Evolutionary conservation across 2,797 vertebrate genomes (phyloP).

Genomic region (Clarias platycephalus): DNA sequence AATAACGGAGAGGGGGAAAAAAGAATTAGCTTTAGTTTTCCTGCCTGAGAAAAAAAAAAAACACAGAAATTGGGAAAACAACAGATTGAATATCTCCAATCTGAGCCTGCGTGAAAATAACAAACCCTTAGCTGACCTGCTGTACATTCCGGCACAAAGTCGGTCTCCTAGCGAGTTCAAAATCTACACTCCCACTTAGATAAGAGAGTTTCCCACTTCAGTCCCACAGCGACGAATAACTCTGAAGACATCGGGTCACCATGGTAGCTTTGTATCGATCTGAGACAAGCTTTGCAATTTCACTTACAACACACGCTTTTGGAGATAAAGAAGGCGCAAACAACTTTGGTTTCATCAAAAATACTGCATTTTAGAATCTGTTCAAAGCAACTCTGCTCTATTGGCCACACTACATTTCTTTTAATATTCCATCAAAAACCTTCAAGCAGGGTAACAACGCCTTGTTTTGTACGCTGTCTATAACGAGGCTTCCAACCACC

Average conservation of each 20-base stretch:
- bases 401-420: not conserved
- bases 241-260: not conserved
- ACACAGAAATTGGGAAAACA: not conserved
- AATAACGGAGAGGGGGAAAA: too few relatives aligned
- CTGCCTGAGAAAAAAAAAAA: not conserved
- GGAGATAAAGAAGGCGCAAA: not conserved
- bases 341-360: not conserved
- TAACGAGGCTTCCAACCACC: not conserved
- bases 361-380: not conserved
- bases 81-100: not conserved
- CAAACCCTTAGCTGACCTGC: not conserved
- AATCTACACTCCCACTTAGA: not conserved
- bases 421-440: not conserved
- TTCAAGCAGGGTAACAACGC: not conserved
- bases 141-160: not conserved
- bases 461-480: not conserved
- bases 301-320: not conserved
- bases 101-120: not conserved
- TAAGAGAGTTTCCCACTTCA: not conserved
- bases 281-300: not conserved
- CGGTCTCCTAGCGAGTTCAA: not conserved
- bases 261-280: not conserved
- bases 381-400: not conserved
- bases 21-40: not conserved
- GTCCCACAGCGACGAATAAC: not conserved